Base-by-base conservation (phyloP, 2,113 vertebrate genomes). In the Camelus bactrianus region DNA sequence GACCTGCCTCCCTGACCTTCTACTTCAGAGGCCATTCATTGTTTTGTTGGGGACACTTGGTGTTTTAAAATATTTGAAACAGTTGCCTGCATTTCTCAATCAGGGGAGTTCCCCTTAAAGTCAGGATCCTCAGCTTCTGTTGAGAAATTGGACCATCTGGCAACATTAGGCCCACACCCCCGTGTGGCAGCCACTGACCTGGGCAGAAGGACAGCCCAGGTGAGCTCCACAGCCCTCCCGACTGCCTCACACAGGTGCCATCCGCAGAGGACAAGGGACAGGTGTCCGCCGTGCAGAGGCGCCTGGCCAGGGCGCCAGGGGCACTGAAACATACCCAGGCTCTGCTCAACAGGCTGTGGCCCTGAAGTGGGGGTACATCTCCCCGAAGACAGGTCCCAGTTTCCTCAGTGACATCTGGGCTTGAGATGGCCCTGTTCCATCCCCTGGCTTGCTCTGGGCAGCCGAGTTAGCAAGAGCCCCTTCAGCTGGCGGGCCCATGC, bases 181-280 rank as follows among this genome's bases (percentile, higher is more conserved):
- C 5, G 4, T 0, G 24, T 24, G 54, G 7, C 0, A 11, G 28
- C 46, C 30, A 16, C 32, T 2, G 2, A 54, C 82, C 5, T 48
- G 35, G 11, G 50, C 32, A 60, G 67, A 58, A 20, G 28, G 76
- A 38, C 65, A 64, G 89, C 28, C 28, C 35, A 42, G 13, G 35
- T 0, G 4, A 54, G 20, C 56, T 22, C 56, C 48, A 28, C 6
- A 24, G 65, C 75, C 50, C 32, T 60, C 32, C 30, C 12, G 35
- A 14, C 26, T 65, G 92, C 50, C 19, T 22, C 32, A n/a, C 58
- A 11, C 0, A 0, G 58, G 11, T 14, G 19, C 8, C 6, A 6
- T 5, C 14, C 5, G 5, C 52, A 17, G 69, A 35, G 69, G 14
- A 75, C 60, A 16, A 28, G 13, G 60, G 14, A 75, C 60, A 16